A percentile compares a stretch with the other conserved stretches of the same genome.
Conservation (phyloP, 2,113 vertebrate genomes). For the Apaloderma vittatum region DNA sequence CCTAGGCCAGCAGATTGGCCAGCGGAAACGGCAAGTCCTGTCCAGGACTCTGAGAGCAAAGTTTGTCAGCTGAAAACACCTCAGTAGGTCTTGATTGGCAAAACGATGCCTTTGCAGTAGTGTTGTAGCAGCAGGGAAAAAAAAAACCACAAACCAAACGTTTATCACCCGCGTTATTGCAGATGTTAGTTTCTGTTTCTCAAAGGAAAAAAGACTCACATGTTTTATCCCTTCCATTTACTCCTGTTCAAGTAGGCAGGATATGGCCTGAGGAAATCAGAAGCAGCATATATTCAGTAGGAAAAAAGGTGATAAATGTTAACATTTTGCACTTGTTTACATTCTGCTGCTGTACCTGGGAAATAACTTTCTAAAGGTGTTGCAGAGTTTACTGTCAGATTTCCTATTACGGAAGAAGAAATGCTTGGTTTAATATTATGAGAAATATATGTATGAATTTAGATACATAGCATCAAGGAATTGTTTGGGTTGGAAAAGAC, state of each 20-base stretch:
- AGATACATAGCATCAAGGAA: too few species aligned
- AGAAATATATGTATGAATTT: not conserved
- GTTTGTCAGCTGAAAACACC: not conserved
- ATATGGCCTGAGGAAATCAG: not conserved
- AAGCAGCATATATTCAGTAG: not conserved
- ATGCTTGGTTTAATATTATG: not conserved
- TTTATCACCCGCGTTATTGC: not conserved
- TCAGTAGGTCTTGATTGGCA: not conserved
- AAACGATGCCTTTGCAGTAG: not conserved
- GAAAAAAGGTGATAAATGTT: not conserved
- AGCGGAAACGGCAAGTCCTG: not conserved
- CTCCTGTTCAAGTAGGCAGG: not conserved
- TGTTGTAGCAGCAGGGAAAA: not conserved
- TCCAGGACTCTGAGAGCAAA: not conserved
- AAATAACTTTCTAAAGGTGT: not conserved
- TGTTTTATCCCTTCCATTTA: not conserved
- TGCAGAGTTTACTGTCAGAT: not conserved
- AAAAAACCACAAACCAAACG: not conserved
- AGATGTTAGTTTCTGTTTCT: not conserved
- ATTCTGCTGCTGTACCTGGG: not conserved
- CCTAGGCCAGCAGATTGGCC: not conserved
- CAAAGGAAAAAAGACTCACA: not conserved
- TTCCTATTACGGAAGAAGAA: not conserved
- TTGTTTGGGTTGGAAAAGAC: too few species aligned
- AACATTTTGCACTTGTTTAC: not conserved